Evolutionary conservation across 1,140 invertebrate species (phyloP), one percentile per base, ranked within the genome.

Genomic region (Melanaphis sacchari): DNA sequence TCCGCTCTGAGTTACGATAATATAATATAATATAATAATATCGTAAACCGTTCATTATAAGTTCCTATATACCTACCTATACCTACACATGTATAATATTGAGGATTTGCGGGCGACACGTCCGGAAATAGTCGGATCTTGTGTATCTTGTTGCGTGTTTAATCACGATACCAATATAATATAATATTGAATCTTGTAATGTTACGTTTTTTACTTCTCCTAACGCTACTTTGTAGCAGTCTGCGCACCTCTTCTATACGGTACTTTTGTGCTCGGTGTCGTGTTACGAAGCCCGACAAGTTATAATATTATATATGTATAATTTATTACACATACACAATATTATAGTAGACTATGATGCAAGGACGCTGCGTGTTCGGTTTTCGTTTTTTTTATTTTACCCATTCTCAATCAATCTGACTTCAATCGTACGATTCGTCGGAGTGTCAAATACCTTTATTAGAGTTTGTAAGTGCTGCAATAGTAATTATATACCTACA

Each of bases 181-280:
- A 76, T 76, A 76, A 76, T 76, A 76, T 15, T 22, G 11, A n/a
- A n/a, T n/a, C 15, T 76, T n/a, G 11, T 15, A 66, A 11, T 15
- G 59, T n/a, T 66, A 0, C 9, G 15, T n/a, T 76, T 76, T 76
- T n/a, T 66, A 4, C 31, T 76, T 6, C 31, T 76, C 59, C 31
- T 11, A 76, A 76, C 59, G n/a, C n/a, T 76, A 76, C 59, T 76
- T 76, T 76, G 59, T 76, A 76, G 59, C 59, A 76, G 59, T n/a
- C 31, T 66, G 31, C 15, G 31, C 59, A 36, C 59, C 59, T n/a
- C 59, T n/a, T n/a, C 59, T 2, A n/a, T 66, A 76, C 59, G 59
- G 59, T 76, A 76, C 59, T 76, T 21, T 76, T 76, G 59, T 76
- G 59, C n/a, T n/a, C 59, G 59, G 59, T 76, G 59, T 76, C 59